Conservation (phyloP, 2,888 invertebrate genomes). For the Luperina nickerlii region DNA sequence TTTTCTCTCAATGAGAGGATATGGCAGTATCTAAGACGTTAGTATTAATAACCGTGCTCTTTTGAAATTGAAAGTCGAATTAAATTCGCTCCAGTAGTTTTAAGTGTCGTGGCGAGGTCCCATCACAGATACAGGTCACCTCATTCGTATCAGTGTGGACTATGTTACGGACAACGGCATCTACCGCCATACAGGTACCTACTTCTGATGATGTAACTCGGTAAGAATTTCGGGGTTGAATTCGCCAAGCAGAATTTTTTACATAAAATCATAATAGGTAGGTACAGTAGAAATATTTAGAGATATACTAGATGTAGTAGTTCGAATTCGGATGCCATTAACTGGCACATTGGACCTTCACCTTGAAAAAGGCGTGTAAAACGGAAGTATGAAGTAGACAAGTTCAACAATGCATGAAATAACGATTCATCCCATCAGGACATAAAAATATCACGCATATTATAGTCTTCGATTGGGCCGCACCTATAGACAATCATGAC, state of each 20-base stretch:
- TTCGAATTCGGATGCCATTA: background rate
- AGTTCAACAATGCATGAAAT: conserved; percentile 30
- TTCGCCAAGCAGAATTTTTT: background rate
- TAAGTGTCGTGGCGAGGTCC: background rate
- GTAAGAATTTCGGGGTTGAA: background rate
- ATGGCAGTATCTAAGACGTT: background rate
- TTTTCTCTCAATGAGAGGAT: background rate
- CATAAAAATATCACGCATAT: conserved; percentile 11
- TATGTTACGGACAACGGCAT: background rate
- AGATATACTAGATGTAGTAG: background rate
- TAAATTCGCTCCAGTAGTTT: conserved; percentile 33
- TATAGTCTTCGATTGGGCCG: conserved; percentile 2
- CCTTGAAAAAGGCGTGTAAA: background rate
- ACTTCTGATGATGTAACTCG: background rate
- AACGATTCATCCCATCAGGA: background rate
- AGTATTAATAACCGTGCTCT: conserved; percentile 2
- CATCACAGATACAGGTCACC: conserved; percentile 5
- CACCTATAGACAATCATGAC: conserved; percentile 28
- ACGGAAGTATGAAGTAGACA: background rate
- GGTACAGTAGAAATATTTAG: background rate
- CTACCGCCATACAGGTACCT: background rate
- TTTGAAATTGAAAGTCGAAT: conserved; percentile 39
- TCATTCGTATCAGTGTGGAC: background rate
- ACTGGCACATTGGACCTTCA: background rate
- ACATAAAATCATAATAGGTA: background rate